Evolutionary conservation across 2,113 vertebrate species (phyloP).

Genomic region (Terrapene triunguis): DNA sequence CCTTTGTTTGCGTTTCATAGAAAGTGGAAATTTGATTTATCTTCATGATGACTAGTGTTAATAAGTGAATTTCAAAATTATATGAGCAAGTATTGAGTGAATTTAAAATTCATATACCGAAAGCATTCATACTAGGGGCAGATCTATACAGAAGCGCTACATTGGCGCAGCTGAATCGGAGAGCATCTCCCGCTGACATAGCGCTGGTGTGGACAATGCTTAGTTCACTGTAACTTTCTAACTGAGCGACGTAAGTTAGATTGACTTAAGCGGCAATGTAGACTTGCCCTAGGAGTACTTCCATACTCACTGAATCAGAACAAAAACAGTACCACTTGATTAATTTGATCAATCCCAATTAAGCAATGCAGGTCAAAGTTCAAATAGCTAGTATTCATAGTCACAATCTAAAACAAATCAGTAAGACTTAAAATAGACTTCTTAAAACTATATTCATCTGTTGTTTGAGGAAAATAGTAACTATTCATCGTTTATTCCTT

Average conservation of each 20-base stretch:
- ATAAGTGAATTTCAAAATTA: not conserved
- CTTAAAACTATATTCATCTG: not conserved
- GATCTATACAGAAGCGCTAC: no score
- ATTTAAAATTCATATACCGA: not conserved
- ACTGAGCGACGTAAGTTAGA: no score
- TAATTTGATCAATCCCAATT: not conserved
- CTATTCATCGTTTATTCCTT: not conserved
- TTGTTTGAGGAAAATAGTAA: not conserved
- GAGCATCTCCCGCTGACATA: no score
- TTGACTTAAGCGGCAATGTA: no score
- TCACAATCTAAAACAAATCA: not conserved
- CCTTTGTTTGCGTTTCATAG: not conserved
- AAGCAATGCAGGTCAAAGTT: not conserved
- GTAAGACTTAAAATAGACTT: not conserved
- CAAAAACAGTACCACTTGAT: not conserved
- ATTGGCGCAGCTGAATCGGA: no score
- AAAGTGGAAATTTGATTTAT: rapidly evolving
- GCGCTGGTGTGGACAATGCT: no score
- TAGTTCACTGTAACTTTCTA: no score
- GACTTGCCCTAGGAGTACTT: not conserved
- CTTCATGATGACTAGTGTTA: not conserved
- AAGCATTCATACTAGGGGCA: not conserved
- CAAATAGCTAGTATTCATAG: not conserved
- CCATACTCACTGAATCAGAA: not conserved
- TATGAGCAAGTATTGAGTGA: not conserved